These are phyloP conservation scores for Bombylius major DNA, from an alignment of 2,888 invertebrate species.

Conservation along the genomic window DNA sequence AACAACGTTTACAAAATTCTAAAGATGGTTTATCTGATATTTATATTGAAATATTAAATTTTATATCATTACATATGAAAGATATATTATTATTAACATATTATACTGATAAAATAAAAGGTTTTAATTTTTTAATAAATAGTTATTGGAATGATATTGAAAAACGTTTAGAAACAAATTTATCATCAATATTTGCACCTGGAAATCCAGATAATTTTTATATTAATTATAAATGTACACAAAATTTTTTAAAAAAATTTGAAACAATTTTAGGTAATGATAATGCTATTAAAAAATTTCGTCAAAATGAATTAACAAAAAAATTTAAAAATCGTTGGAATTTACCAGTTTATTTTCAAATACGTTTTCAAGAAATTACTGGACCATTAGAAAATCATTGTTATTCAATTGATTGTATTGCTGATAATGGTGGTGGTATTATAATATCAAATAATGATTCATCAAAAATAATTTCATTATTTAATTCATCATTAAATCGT, in stretches of 20 bases:
- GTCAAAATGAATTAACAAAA: constrained; percentile 56
- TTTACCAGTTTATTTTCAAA: constrained; percentile 89
- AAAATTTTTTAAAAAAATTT: constrained; percentile 59
- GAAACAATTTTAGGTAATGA: constrained; percentile 47
- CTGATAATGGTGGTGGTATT: no score
- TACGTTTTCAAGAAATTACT: constrained; percentile 79
- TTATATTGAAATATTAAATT: constrained; percentile 55
- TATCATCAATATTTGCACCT: constrained; percentile 77
- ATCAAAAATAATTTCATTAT: constrained; percentile 13
- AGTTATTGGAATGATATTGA: constrained; percentile 83
- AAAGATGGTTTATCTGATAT: constrained; percentile 55
- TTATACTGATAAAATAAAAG: constrained; percentile 39
- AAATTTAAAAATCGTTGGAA: constrained; percentile 82
- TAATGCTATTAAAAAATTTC: constrained; percentile 44
- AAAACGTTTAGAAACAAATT: constrained; percentile 63
- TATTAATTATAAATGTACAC: constrained; percentile 64
- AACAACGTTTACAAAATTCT: constrained; percentile 47
- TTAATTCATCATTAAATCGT: constrained; percentile 40
- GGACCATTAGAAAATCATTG: constrained; percentile 32
- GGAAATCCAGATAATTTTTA: constrained; percentile 85
- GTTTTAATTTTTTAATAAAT: constrained; percentile 67
- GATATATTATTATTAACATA: constrained; percentile 41
- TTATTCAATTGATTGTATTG: background rate
- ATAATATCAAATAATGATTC: background rate
- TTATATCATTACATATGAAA: constrained; percentile 57